Conservation (phyloP, 2,888 invertebrate genomes). For the Yponomeuta sedellus region DNA sequence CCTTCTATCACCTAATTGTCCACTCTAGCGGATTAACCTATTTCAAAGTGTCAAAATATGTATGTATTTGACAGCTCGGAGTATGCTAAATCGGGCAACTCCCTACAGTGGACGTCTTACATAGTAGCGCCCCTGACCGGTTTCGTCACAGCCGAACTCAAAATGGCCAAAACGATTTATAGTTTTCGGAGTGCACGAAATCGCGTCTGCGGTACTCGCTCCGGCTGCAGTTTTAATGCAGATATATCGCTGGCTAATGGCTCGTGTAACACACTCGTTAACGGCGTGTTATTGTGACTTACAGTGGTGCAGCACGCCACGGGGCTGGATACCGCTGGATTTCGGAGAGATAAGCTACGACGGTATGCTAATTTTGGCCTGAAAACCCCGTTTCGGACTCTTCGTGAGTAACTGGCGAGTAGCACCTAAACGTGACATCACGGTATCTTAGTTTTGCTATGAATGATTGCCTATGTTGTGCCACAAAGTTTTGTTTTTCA, state of each 20-base stretch:
- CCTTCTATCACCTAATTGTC: too few species aligned
- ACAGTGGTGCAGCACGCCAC: neutral
- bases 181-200: neutral
- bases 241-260: constrained; percentile 33
- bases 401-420: neutral
- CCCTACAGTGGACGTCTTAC: too few species aligned
- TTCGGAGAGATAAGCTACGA: neutral
- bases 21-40: too few species aligned
- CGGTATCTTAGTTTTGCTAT: neutral
- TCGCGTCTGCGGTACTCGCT: neutral
- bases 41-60: too few species aligned
- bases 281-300: constrained; percentile 12
- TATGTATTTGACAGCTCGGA: too few species aligned
- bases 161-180: neutral
- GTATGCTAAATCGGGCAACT: too few species aligned
- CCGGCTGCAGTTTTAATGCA: constrained; percentile 29
- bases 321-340: neutral
- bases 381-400: neutral
- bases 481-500: neutral
- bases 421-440: neutral
- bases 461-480: neutral
- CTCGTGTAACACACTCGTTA: constrained; percentile 16
- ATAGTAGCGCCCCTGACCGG: too few species aligned
- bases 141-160: too few species aligned
- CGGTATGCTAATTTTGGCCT: neutral